Base-by-base conservation (phyloP, 1,140 invertebrate species). In the Gryon sp. region DNA sequence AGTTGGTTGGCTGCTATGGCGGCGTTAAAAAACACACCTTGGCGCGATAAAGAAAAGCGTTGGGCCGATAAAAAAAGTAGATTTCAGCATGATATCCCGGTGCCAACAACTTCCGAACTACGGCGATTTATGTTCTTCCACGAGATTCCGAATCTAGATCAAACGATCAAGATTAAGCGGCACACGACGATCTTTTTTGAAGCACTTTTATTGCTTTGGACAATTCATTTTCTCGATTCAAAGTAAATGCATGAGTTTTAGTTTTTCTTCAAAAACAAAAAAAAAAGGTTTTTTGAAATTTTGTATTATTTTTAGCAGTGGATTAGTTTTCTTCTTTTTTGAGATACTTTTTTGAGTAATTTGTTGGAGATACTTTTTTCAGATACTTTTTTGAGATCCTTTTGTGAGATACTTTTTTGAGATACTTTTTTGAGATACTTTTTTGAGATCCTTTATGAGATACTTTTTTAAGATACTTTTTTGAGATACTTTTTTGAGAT, bases 61-160 rank as follows among this genome's bases (percentile, higher is more conserved):
- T 52, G 55, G 6, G 18, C 16, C 14, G 68, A 72, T 72, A n/a
- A 72, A 72, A 72, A 53, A 60, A 46, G 55, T 46, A 55, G 46
- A 62, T 55, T 26, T 15, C 48, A 19, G 40, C 55, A 36, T 55
- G 68, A 72, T 72, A 62, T n/a, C 48, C 24, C 45, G 14, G 40
- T 52, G 65, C 53, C 46, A 55, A 62, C 66, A 60, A 70, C 66
- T 70, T 70, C 66, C 55, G 66, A 70, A 62, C 46, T n/a, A 19
- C 66, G 20, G 45, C 36, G 30, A 70, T 70, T 70, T 53, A 60
- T 60, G 38, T 9, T 46, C 32, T 70, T 70, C 48, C 20, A 36
- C 55, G 26, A 6, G 20, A n/a, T n/a, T n/a, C n/a, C n/a, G n/a
- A n/a, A 59, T 69, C 65, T 52, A 41, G 52, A 59, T 69, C 65